phyloP scores from a whole-genome alignment of 2,113 vertebrate genomes.

The Australoheros scitulus region DNA sequence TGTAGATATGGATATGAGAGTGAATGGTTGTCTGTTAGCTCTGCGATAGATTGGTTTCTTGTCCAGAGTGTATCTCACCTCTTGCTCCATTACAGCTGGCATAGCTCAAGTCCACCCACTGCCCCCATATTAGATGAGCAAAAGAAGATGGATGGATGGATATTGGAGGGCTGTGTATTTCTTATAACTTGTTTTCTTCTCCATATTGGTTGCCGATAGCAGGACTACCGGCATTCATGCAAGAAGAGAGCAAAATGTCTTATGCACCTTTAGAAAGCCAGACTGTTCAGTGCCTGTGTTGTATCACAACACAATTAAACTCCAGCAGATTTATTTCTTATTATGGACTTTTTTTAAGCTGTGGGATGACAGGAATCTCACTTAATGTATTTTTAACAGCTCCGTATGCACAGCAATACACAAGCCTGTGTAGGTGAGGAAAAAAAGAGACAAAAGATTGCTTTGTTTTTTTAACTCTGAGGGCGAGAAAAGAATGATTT shows the following conservation, averaged over 20 bases:
- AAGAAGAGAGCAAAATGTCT: constrained; percentile 30
- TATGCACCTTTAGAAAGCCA: constrained; percentile 28
- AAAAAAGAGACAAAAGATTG: constrained; percentile 18
- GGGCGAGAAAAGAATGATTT: constrained; percentile 39
- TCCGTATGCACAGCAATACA: background rate
- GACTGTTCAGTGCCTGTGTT: constrained; percentile 11
- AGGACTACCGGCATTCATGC: constrained; percentile 10
- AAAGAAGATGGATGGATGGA: background rate
- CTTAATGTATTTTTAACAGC: constrained; percentile 36
- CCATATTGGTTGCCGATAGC: background rate
- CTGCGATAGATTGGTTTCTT: background rate
- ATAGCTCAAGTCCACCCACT: background rate
- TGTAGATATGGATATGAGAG: background rate
- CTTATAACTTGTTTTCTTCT: background rate
- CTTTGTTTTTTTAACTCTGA: constrained; percentile 35
- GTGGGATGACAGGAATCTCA: background rate
- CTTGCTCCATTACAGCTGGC: background rate
- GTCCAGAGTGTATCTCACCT: background rate
- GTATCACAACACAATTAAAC: constrained; percentile 20
- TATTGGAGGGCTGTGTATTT: background rate
- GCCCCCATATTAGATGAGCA: no score
- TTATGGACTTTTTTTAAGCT: constrained; percentile 17
- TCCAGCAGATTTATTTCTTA: constrained; percentile 15
- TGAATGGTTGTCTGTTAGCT: background rate
- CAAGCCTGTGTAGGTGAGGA: constrained; percentile 9